These are phyloP conservation scores for Drosophila willistoni DNA, from an alignment of 1,140 invertebrate genomes.

Conservation along the genomic window DNA sequence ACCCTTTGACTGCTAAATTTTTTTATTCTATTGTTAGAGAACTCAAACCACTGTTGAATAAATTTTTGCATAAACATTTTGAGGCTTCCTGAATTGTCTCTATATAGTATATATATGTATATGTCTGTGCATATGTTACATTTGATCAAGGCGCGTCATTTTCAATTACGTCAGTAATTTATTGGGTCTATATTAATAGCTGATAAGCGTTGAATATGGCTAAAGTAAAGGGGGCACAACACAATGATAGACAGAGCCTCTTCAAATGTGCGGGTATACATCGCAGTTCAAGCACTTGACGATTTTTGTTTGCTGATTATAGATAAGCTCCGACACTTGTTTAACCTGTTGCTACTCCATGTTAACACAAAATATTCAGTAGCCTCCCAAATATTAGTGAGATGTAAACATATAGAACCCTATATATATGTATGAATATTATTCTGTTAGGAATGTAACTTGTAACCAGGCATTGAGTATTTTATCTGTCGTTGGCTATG, in stretches of 20 bases:
- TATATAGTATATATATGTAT: not conserved
- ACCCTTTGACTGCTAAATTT: not conserved
- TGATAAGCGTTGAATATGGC: constrained; percentile 10
- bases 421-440: not conserved
- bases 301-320: constrained; percentile 9
- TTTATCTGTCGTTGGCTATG: not conserved
- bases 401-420: not conserved
- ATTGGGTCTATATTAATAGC: constrained; percentile 3
- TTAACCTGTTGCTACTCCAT: constrained; percentile 8
- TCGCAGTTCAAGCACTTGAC: constrained; percentile 8
- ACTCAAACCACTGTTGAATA: not conserved
- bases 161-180: constrained; percentile 13
- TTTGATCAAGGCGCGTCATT: not conserved
- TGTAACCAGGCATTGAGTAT: not conserved
- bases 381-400: not conserved
- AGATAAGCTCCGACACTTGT: constrained; percentile 6
- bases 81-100: constrained; percentile 7
- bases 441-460: not conserved
- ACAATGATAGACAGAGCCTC: constrained; percentile 10
- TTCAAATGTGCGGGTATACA: constrained; percentile 1
- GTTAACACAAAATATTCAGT: constrained; percentile 3
- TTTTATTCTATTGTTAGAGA: not conserved
- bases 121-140: not conserved
- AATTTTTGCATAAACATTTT: constrained; percentile 1
- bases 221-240: not conserved